Base-by-base conservation (phyloP, 1,140 invertebrate genomes). In the Aphaenogaster rudis region DNA sequence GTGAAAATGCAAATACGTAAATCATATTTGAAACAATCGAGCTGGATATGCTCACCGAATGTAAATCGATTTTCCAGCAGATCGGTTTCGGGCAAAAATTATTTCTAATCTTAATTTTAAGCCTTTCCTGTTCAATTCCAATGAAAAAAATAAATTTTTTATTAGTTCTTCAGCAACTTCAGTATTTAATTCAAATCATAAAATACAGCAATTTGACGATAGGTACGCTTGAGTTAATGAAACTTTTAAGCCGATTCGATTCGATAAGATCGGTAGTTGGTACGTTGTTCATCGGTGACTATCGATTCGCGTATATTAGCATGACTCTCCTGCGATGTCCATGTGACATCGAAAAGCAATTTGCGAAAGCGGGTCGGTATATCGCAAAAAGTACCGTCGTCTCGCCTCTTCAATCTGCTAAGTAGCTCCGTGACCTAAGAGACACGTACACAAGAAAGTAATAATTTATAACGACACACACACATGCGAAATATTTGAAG, bases 251-350 rank as follows among this genome's bases (percentile, higher is more conserved):
- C 69, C 17, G 42, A 50, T 84, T 42, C 17, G 6, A 2, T 13
- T 61, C 54, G 67, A 82, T 72, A 28, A 59, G 54, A 82, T 63
- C 13, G 64, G 21, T 69, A 59, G n/a, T 66, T 45, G 45, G 21
- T 67, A 74, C 54, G 54, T 61, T 72, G 57, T 63, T 84, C 69
- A 84, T 76, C n/a, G 57, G 42, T 13, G 52, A 74, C 28, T 74
- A 84, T 84, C 54, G 80, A 84, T 84, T 61, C 54, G 69, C 33
- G 80, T 84, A 76, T 84, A 84, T 84, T 84, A 84, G 45, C 69
- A 76, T 45, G 69, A 33, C 36, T 61, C 67, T 61, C 42, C 13
- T 33, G 11, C 42, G 54, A 84, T 74, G 80, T 74, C 42, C 69
- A 76, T 45, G 54, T 72, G 80, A 84, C 80, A 63, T 84, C 69